A percentile compares a stretch with the other conserved stretches of the same genome.
Evolutionary conservation across 2,797 vertebrate genomes (phyloP).

Genomic region (Halcyon leucocephala): DNA sequence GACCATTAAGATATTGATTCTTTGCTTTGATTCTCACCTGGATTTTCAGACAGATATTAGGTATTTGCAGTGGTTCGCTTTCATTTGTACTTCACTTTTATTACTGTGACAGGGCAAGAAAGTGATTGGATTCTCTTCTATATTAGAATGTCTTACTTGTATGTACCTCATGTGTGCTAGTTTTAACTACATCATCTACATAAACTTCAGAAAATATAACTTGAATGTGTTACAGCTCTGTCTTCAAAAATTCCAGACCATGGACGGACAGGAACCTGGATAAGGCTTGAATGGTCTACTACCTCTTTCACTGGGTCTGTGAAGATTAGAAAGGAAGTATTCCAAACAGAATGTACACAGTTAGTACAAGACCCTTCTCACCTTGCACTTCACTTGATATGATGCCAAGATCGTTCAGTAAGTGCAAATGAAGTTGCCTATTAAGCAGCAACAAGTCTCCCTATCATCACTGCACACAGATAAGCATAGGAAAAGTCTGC

Average conservation of each 20-base stretch:
- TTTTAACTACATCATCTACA: neutral
- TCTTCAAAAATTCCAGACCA: neutral
- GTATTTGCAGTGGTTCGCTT: neutral
- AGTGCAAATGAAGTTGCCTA: neutral
- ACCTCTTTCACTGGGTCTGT: neutral
- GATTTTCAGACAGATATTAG: neutral
- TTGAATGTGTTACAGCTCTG: neutral
- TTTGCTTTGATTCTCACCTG: neutral
- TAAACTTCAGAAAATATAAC: neutral
- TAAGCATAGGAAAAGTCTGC: neutral
- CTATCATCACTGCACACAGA: neutral
- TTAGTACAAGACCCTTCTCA: neutral
- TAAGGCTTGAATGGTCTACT: neutral
- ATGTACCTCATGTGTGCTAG: neutral
- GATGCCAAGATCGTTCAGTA: neutral
- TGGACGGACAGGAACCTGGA: neutral
- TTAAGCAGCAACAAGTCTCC: neutral
- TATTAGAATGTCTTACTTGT: neutral
- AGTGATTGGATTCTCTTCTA: neutral
- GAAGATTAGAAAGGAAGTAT: neutral
- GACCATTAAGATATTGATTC: neutral
- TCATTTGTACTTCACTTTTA: neutral
- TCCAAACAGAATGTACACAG: neutral
- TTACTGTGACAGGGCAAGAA: neutral
- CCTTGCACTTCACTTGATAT: fast-evolving